Evolutionary conservation across 1,140 invertebrate genomes (phyloP).

Genomic region (Oscheius sp.): DNA sequence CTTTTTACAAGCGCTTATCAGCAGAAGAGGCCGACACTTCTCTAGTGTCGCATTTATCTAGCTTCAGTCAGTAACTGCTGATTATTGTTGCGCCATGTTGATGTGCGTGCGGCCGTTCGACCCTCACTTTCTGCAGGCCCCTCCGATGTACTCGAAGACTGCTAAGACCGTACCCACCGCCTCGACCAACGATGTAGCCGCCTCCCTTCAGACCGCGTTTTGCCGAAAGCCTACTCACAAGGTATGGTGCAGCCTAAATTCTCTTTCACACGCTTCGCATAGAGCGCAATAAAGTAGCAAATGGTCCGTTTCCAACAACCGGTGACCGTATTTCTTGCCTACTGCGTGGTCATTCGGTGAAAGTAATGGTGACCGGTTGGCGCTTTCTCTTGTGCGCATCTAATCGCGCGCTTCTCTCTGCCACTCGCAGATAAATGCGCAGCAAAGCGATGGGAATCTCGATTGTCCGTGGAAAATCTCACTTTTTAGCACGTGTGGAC

Average conservation of each 20-base stretch:
- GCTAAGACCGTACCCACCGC: slow-evolving; percentile 4
- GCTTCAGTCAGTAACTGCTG: background rate
- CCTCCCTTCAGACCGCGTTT: slow-evolving; percentile 7
- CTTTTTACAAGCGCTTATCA: slow-evolving; percentile 12
- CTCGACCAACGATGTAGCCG: background rate
- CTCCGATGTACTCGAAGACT: background rate
- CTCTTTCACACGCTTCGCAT: background rate
- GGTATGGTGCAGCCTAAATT: background rate
- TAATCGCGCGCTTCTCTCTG: background rate
- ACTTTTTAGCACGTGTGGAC: no score
- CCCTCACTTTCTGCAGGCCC: background rate
- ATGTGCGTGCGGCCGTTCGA: slow-evolving; percentile 12
- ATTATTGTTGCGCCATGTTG: slow-evolving; percentile 4
- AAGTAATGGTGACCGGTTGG: slow-evolving; percentile 6
- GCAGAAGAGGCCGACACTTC: background rate
- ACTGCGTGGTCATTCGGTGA: background rate
- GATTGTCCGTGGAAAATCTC: background rate
- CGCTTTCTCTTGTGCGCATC: slow-evolving; percentile 1
- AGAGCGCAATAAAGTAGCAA: no score
- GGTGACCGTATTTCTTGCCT: slow-evolving; percentile 1
- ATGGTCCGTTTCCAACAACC: no score
- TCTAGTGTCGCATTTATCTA: background rate
- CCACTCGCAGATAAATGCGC: background rate
- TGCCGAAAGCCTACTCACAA: background rate
- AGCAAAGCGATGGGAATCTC: background rate